These are phyloP conservation scores for Drosophila nigritarsus DNA, from an alignment of 2,888 invertebrate genomes.

Conservation along the genomic window DNA sequence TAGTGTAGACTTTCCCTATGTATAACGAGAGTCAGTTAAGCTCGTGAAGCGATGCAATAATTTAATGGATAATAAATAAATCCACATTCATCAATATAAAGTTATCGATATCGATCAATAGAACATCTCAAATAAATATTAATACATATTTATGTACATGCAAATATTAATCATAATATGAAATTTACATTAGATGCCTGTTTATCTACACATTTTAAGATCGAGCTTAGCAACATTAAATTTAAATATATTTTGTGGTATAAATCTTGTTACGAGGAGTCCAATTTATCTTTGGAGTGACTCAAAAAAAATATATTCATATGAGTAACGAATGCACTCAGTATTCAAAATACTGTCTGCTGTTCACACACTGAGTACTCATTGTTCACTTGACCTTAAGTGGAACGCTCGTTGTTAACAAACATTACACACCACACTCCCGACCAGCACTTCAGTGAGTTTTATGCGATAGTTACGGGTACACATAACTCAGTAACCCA, in stretches of 20 bases:
- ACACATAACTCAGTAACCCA: conserved; percentile 41
- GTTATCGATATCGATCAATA: neutral
- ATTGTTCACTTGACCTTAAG: conserved; percentile 39
- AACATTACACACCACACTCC: conserved; percentile 8
- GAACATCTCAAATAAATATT: neutral
- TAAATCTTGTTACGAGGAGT: neutral
- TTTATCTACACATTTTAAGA: neutral
- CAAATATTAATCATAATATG: neutral
- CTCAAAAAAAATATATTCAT: neutral
- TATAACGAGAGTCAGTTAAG: no score
- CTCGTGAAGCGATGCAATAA: neutral
- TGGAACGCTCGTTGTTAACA: conserved; percentile 21
- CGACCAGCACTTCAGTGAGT: conserved; percentile 18
- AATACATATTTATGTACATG: neutral
- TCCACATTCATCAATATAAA: neutral
- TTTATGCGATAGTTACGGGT: conserved; percentile 47
- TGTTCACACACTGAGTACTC: conserved; percentile 31
- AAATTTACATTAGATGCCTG: neutral
- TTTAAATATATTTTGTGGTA: neutral
- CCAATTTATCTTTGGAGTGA: neutral
- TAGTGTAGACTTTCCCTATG: neutral
- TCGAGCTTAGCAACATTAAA: neutral
- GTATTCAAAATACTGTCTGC: conserved; percentile 1
- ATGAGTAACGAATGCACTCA: neutral
- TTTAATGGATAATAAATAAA: neutral